Percentiles rank a stretch among this genome's conserved stretches.
These are phyloP conservation scores for Stenolophus ochropezus DNA, from an alignment of 2,888 invertebrate species.

Conservation along the genomic window DNA sequence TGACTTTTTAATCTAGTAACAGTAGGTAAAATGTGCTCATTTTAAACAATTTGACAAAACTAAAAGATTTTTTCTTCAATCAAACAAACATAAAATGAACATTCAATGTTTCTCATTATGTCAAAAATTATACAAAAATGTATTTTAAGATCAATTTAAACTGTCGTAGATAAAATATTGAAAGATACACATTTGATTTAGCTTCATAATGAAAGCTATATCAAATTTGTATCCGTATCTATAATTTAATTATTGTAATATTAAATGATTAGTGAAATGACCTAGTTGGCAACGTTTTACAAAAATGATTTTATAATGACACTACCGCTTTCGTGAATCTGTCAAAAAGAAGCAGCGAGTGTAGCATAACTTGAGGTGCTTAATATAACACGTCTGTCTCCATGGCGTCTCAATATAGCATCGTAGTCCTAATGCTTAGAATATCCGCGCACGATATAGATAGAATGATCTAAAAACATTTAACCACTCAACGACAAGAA, in stretches of 20 bases:
- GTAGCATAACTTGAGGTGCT: not conserved
- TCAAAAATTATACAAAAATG: too few relatives aligned
- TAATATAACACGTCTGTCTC: not conserved
- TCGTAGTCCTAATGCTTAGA: not conserved
- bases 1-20: too few relatives aligned
- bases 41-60: too few relatives aligned
- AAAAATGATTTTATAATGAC: not conserved
- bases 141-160: too few relatives aligned
- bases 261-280: not conserved
- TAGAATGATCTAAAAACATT: not conserved
- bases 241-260: not conserved
- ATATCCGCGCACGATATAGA: not conserved
- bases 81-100: not conserved
- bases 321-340: constrained; percentile 12
- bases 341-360: constrained; percentile 15
- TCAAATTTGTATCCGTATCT: not conserved
- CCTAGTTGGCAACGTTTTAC: not conserved
- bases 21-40: too few relatives aligned
- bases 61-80: too few relatives aligned
- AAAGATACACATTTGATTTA: too few relatives aligned
- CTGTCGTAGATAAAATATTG: too few relatives aligned
- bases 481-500: not conserved
- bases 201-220: too few relatives aligned
- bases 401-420: constrained; percentile 3
- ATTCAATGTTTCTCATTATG: not conserved